Conservation (phyloP, 2,797 vertebrate species). For the Phoeniculus purpureus region DNA sequence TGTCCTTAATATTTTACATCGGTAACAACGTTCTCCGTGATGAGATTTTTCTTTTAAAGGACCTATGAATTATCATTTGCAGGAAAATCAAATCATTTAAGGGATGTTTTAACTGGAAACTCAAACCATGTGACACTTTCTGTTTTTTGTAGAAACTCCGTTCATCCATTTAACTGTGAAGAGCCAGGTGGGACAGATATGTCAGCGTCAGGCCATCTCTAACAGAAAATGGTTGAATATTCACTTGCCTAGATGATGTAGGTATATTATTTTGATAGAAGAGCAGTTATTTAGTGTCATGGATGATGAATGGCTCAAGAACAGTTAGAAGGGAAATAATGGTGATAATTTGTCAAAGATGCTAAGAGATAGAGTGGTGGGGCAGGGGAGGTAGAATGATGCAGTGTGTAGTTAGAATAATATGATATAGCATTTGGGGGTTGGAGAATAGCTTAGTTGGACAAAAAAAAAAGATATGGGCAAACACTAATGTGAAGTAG, state of each 20-base stretch:
- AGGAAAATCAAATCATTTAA: neutral
- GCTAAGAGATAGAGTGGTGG: slow-evolving; percentile 39
- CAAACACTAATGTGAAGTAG: neutral
- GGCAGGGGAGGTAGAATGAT: slow-evolving; percentile 62
- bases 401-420: slow-evolving; percentile 58
- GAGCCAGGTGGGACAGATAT: slow-evolving; percentile 50
- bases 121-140: neutral
- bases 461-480: neutral
- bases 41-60: neutral
- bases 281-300: slow-evolving; percentile 74
- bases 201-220: slow-evolving; percentile 49
- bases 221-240: slow-evolving; percentile 69
- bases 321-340: slow-evolving; percentile 69
- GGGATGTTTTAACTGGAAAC: neutral
- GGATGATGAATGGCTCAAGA: slow-evolving; percentile 62
- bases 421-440: slow-evolving; percentile 24
- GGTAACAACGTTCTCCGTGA: neutral
- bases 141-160: neutral
- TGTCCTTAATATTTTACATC: neutral
- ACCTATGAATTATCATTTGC: neutral
- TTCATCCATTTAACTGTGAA: slow-evolving; percentile 48
- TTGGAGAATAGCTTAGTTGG: neutral
- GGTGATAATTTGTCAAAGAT: slow-evolving; percentile 73
- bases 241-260: slow-evolving; percentile 69
- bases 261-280: slow-evolving; percentile 75